Base-by-base conservation (phyloP, 2,888 invertebrate genomes). In the Caenorhabditis sp. region DNA sequence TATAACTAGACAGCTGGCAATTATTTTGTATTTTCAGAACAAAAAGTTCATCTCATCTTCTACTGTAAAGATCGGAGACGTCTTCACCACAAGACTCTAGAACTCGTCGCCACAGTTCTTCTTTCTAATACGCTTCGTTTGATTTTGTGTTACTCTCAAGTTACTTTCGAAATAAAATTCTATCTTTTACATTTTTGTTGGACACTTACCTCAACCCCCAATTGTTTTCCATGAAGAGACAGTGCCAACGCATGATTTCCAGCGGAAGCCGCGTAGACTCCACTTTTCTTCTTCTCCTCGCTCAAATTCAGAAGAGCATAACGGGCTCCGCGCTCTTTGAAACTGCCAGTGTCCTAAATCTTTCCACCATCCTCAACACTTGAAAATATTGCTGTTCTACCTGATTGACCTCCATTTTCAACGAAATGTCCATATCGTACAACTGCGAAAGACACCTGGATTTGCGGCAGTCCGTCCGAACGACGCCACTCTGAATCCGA, bases 281-380 rank as follows among this genome's bases (percentile, higher is more conserved):
- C 96, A 2, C 90, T 91, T 62, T 91, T 90, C 87, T 93, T 93
- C 83, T 94, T 93, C 37, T 94, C 93, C 62, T 90, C 83, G 5
- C 74, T 90, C 2, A 96, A 91, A 89, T 93, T 93, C 50, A 94
- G 90, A 50, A 96, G 90, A 0, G 95, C 93, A 88, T 94, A 94
- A n/a, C 95, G 91, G 0, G 96, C 96, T 0, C 96, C 96, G 75
- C 96, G 92, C 89, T 96, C 96, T 90, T 96, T 96, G 89, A 96
- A 96, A 90, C 95, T 96, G 89, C 96, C 96, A 17, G 96, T 96
- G 80, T 92, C 93, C 90, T 68, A n/a, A n/a, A n/a, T n/a, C n/a
- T n/a, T n/a, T n/a, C n/a, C n/a, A n/a, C n/a, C n/a, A n/a, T n/a
- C n/a, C n/a, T n/a, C n/a, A n/a, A n/a, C n/a, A n/a, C n/a, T n/a